Percentiles rank a stretch among this genome's conserved stretches.
Conservation (phyloP, 2,888 invertebrate species). For the Acanthosoma haemorrhoidale region DNA sequence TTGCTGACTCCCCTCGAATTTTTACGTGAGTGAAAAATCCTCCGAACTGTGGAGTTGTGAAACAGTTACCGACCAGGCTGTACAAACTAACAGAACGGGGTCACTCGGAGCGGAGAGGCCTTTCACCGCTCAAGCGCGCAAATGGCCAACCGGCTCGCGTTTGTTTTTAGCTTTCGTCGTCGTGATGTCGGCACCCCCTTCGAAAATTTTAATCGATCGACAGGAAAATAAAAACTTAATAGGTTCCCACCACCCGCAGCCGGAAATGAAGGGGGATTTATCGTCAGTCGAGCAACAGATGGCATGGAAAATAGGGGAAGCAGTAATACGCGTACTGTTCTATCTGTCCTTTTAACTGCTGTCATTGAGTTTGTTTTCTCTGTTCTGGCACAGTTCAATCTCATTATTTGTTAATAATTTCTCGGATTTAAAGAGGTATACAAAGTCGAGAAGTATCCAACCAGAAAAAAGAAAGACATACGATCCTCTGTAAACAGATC, state of each 20-base stretch:
- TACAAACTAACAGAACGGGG: slow-evolving; percentile 22
- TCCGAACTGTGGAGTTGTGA: too few species aligned
- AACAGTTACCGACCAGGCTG: slow-evolving; percentile 4
- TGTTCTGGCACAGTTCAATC: too few species aligned
- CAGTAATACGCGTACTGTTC: background rate
- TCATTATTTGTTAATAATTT: too few species aligned
- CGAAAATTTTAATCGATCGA: background rate
- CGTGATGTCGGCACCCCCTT: background rate
- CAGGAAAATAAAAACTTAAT: background rate
- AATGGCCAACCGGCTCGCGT: slow-evolving; percentile 1
- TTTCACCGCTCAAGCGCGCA: slow-evolving; percentile 16
- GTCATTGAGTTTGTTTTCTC: too few species aligned
- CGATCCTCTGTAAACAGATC: background rate
- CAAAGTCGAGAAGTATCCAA: too few species aligned
- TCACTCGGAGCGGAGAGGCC: slow-evolving; percentile 12
- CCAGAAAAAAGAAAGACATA: background rate
- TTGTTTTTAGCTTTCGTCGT: slow-evolving; percentile 1
- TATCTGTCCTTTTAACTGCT: background rate
- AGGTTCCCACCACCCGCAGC: too few species aligned
- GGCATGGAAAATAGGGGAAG: background rate
- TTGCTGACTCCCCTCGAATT: too few species aligned
- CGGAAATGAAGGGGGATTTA: background rate
- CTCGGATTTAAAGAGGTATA: too few species aligned
- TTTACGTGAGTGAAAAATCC: too few species aligned
- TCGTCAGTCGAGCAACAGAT: slow-evolving; percentile 8